Base-by-base conservation (phyloP, 2,888 invertebrate genomes). In the Catocala fraxini region DNA sequence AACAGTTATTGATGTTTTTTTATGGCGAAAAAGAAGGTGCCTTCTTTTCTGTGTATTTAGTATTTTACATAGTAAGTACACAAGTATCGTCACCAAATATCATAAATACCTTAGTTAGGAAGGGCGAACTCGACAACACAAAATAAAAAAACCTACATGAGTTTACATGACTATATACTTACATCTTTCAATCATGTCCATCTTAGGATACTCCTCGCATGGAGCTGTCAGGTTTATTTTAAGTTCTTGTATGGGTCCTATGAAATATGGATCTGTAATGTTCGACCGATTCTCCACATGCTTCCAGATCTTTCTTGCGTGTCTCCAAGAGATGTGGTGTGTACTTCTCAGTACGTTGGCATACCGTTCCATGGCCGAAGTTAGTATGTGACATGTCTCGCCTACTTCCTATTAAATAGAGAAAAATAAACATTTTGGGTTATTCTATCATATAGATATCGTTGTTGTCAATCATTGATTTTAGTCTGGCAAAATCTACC, bases 181-280 rank as follows among this genome's bases (percentile, higher is more conserved):
- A 97, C 97, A 98, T 72, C 95, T 95, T 90, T 98, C 98, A 82
- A 96, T 95, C 96, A 97, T 97, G 46, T 94, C 86, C 39, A 96
- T 89, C 65, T 95, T 87, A 0, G 98, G 98, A 78, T 95, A 94
- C 0, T 91, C 89, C 77, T 96, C 95, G 83, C 98, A 98, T 0
- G 94, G 88, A 3, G 90, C 85, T 25, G 86, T 89, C 53, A 97
- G 86, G 42, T 94, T 85, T 0, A 97, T 92, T 10, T 91, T 80
- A 11, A 97, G 78, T 11, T 86, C 75, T 10, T 84, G 83, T 11
- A 97, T 43, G 4, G 15, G 43, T 0, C 79, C 81, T 15, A 41
- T 56, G n/a, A 63, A 65, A 34, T 70, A 43, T 0, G 35, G 49
- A 53, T 74, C 72, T 7, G 63, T 41, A 5, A 10, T 12, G 0